A percentile compares a stretch with the other conserved stretches of the same genome.
These are phyloP conservation scores for Limnothrissa miodon DNA, from an alignment of 2,113 vertebrate species.

Conservation along the genomic window DNA sequence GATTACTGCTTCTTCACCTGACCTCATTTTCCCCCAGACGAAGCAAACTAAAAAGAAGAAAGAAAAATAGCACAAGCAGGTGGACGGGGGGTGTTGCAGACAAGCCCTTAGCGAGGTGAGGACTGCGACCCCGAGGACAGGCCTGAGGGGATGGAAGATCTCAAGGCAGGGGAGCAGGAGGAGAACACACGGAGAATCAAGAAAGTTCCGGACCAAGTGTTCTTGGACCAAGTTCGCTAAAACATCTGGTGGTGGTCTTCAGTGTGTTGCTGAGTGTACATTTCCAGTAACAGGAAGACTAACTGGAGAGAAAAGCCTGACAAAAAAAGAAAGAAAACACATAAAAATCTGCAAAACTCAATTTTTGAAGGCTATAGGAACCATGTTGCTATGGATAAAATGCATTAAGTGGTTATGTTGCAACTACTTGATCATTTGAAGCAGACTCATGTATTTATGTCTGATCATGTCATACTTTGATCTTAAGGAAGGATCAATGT, in stretches of 20 bases:
- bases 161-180: neutral
- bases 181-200: neutral
- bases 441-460: neutral
- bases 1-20: conserved; percentile 7
- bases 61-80: neutral
- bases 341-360: neutral
- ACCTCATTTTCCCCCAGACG: conserved; percentile 6
- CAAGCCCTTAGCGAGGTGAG: neutral
- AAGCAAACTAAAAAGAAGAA: neutral
- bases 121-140: neutral
- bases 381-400: neutral
- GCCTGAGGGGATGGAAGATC: neutral
- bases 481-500: neutral
- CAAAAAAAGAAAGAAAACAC: neutral
- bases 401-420: neutral
- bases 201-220: neutral
- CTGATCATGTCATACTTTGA: neutral
- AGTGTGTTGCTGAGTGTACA: neutral
- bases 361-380: neutral
- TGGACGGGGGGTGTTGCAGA: neutral
- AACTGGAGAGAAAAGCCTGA: no score
- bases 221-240: neutral
- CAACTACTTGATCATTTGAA: neutral
- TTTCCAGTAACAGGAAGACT: no score
- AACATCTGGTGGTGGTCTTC: neutral